Base-by-base conservation (phyloP, 2,888 invertebrate genomes). In the Drosophila cracens region DNA sequence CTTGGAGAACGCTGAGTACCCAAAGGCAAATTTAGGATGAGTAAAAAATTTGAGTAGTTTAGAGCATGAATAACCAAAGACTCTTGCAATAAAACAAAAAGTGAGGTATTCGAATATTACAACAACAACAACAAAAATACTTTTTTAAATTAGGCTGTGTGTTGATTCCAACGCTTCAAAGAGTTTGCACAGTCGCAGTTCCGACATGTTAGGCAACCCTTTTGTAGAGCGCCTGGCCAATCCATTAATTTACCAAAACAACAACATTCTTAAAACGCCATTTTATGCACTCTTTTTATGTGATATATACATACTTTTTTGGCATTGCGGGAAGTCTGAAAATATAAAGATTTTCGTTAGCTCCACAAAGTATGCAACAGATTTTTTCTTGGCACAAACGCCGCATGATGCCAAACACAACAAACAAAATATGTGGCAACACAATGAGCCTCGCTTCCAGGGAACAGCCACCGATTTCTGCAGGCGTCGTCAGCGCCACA, bases 301-400 rank as follows among this genome's bases (percentile, higher is more conserved):
- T 56, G 31, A 40, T 31, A 57, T 53, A 31, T 38, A 34, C 29
- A 49, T 54, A 40, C 56, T 66, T 66, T 71, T 65, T 67, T 63
- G 62, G 63, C 84, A 70, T 81, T 71, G 86, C 86, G 82, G 85
- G 80, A 58, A 67, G 66, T 71, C 79, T 63, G 70, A 54, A 73
- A 80, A 79, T 72, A 80, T 69, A 80, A 85, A 58, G 67, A 72
- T 75, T 76, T 87, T 86, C 74, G 57, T 77, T 78, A 63, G 71
- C 60, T 48, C 46, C 65, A 56, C 74, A 78, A 84, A 83, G 78
- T 80, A 80, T 82, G 86, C 88, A 86, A 88, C 85, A 86, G 85
- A 83, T 85, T 86, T 88, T 82, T 84, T 81, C 74, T 70, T 78
- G 69, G 76, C 74, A 40, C 33, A 65, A 36, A 33, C 82, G 53